Evolutionary conservation across 2,113 vertebrate genomes (phyloP).

Genomic region (Cairina moschata): DNA sequence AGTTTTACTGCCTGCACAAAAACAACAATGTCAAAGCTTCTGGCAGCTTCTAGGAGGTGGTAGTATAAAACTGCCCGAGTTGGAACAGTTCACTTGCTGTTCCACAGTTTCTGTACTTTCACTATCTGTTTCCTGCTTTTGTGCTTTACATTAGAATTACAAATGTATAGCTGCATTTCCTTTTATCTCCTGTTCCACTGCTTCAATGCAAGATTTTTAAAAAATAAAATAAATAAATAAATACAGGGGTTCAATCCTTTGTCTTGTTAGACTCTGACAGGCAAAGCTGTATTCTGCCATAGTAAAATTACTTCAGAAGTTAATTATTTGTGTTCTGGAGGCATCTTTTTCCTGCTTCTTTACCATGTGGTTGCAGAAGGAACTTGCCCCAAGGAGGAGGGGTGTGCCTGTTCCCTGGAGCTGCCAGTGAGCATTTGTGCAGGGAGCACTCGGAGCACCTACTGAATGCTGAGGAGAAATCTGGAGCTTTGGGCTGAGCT

Average conservation of each 20-base stretch:
- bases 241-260: not conserved
- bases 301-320: not conserved
- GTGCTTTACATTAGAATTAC: not conserved
- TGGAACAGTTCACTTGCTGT: not conserved
- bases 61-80: not conserved
- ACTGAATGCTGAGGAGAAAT: not conserved
- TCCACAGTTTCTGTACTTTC: not conserved
- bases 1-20: not conserved
- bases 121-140: not conserved
- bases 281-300: not conserved
- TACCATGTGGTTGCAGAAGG: not conserved
- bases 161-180: not conserved
- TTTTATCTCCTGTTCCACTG: not conserved
- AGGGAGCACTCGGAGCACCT: not conserved
- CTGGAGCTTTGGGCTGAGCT: not conserved
- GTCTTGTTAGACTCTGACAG: not conserved
- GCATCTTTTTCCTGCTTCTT: not conserved
- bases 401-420: not conserved
- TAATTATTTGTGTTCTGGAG: not conserved
- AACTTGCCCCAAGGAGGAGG: not conserved
- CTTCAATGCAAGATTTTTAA: not conserved
- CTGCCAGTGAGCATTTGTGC: not conserved
- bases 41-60: not conserved
- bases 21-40: not conserved
- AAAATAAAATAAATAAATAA: not conserved